Percentiles rank a stretch among this genome's conserved stretches.
These are phyloP conservation scores for Cynoglossus semilaevis DNA, from an alignment of 2,113 vertebrate species.

Conservation along the genomic window DNA sequence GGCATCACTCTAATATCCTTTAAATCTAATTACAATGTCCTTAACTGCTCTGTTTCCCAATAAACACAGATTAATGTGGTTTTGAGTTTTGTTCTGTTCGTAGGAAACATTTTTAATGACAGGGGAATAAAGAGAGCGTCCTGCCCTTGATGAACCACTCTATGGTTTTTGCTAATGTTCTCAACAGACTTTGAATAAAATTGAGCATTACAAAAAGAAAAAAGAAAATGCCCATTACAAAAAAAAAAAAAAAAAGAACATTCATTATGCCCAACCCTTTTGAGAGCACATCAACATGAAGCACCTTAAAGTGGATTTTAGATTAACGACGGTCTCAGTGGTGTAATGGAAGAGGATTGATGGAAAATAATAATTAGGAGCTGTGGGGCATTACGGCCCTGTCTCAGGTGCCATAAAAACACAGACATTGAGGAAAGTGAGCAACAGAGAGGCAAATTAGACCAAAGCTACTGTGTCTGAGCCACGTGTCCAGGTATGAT, in stretches of 20 bases:
- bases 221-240: conserved; percentile 22
- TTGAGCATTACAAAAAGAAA: conserved; percentile 8
- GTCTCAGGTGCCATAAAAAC: conserved; percentile 46
- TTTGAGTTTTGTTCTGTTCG: neutral
- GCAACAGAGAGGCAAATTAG: conserved; percentile 47
- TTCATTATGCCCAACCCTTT: conserved; percentile 44
- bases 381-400: conserved; percentile 44
- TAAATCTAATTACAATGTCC: neutral
- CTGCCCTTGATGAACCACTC: conserved; percentile 2
- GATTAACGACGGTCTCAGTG: conserved; percentile 39
- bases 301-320: conserved; percentile 30
- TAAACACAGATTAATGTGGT: neutral
- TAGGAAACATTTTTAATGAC: neutral
- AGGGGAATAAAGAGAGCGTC: neutral
- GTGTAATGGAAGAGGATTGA: conserved; percentile 46
- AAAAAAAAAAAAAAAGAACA: conserved; percentile 12
- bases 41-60: neutral
- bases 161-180: neutral
- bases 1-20: neutral
- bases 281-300: conserved; percentile 23
- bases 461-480: conserved; percentile 35
- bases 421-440: conserved; percentile 40
- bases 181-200: conserved; percentile 18
- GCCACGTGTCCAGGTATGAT: conserved; percentile 19
- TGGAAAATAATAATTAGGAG: conserved; percentile 57